A percentile compares a stretch with the other conserved stretches of the same genome.
phyloP scores from a whole-genome alignment of 2,888 invertebrate genomes.

The Oligia fasciuncula region DNA sequence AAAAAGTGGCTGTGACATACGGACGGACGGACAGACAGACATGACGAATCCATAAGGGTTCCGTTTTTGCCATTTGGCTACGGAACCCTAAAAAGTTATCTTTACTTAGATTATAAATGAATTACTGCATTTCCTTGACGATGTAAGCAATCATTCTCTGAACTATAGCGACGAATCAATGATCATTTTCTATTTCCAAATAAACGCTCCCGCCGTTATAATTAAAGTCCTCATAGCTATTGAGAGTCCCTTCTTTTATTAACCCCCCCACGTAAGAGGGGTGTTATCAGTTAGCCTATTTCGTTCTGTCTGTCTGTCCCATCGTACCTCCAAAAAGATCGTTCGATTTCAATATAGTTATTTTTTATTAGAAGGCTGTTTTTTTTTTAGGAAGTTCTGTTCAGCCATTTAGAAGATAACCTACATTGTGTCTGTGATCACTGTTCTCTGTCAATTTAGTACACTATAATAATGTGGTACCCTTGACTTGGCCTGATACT shows the following conservation, averaged over 20 bases:
- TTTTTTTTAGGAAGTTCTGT: neutral
- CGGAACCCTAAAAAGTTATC: neutral
- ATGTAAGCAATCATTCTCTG: neutral
- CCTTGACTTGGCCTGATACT: neutral
- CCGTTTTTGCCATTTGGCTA: too few relatives aligned
- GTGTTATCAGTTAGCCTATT: neutral
- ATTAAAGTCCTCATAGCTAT: neutral
- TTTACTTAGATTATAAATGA: neutral
- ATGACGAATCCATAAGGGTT: too few relatives aligned
- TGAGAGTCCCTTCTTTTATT: neutral
- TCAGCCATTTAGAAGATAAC: neutral
- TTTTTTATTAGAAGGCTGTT: neutral
- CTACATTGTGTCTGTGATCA: too few relatives aligned
- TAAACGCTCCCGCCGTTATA: neutral
- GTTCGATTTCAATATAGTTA: neutral
- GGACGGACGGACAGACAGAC: too few relatives aligned
- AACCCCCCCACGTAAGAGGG: neutral
- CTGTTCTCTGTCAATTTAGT: neutral
- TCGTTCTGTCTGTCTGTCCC: neutral
- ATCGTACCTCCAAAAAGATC: neutral
- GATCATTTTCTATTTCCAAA: slow-evolving; percentile 1
- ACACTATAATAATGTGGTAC: neutral
- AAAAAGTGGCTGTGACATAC: too few relatives aligned
- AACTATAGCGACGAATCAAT: slow-evolving; percentile 19
- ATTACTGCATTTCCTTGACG: slow-evolving; percentile 13